Percentiles rank a stretch among this genome's conserved stretches.
Evolutionary conservation across 1,140 invertebrate species (phyloP).

Genomic region (Anadara kagoshimensis): DNA sequence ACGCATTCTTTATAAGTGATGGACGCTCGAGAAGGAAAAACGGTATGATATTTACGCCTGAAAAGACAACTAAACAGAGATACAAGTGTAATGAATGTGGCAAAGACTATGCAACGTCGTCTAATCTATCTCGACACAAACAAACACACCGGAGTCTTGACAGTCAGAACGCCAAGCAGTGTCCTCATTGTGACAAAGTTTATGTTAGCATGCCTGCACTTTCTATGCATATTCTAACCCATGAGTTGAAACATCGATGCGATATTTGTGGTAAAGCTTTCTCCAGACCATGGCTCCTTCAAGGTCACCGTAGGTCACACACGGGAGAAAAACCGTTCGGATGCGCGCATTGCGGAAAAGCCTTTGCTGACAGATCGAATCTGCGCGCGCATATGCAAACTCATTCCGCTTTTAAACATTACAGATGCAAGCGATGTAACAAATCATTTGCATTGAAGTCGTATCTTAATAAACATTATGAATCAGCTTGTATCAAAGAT

Average conservation of each 20-base stretch:
- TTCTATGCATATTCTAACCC: conserved; percentile 97
- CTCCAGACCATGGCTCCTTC: conserved; percentile 95
- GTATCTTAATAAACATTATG: conserved; percentile 98
- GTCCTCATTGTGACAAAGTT: conserved; percentile 91
- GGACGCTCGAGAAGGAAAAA: conserved; percentile 85
- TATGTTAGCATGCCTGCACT: conserved; percentile 98
- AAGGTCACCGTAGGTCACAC: conserved; percentile 96
- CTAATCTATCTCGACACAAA: conserved; percentile 96
- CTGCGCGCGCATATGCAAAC: conserved; percentile 99
- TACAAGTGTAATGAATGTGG: conserved; percentile 97
- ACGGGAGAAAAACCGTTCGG: conserved; percentile 99
- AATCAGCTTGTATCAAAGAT: conserved; percentile 95
- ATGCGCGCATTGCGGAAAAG: conserved; percentile 98
- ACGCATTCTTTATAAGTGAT: conserved; percentile 95
- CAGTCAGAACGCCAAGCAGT: conserved; percentile 93
- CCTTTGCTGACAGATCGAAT: conserved; percentile 98
- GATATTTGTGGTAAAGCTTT: conserved; percentile 95
- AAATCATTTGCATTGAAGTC: conserved; percentile 99
- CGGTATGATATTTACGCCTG: conserved; percentile 34
- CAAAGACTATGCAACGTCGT: conserved; percentile 96
- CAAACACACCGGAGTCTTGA: conserved; percentile 96
- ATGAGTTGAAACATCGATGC: conserved; percentile 93
- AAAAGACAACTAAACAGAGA: conserved; percentile 76
- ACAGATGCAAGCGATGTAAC: conserved; percentile 92
- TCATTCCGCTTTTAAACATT: conserved; percentile 96